A percentile compares a stretch with the other conserved stretches of the same genome.
Conservation (phyloP, 2,797 vertebrate species). For the Adrianichthys oophorus region DNA sequence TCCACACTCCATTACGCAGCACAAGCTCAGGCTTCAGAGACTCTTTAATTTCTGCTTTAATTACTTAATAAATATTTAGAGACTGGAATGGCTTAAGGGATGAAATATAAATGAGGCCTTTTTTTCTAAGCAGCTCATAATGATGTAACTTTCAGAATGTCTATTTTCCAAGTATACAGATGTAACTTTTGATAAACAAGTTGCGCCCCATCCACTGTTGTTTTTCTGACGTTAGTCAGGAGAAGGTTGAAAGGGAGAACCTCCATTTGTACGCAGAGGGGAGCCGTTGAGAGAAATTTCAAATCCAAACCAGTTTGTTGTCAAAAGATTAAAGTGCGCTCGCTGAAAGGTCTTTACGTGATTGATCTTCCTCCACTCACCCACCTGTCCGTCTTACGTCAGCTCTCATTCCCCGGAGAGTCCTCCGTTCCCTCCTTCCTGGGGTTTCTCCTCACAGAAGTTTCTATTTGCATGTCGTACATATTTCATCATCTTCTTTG, state of each 20-base stretch:
- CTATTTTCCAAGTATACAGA: not conserved
- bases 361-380: slow-evolving; percentile 63
- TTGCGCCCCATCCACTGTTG: no score
- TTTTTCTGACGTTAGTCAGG: slow-evolving; percentile 3
- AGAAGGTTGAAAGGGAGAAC: slow-evolving; percentile 46
- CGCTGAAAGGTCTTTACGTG: slow-evolving; percentile 69
- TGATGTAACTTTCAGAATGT: slow-evolving; percentile 41
- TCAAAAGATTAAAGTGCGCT: slow-evolving; percentile 74
- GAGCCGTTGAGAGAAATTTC: slow-evolving; percentile 65
- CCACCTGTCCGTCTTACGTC: slow-evolving; percentile 29
- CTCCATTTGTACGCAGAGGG: slow-evolving; percentile 71
- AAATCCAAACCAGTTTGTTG: slow-evolving; percentile 75
- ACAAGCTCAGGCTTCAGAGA: slow-evolving; percentile 46
- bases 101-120: slow-evolving; percentile 58
- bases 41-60: slow-evolving; percentile 66
- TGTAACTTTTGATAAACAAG: no score
- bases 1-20: slow-evolving; percentile 20
- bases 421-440: slow-evolving; percentile 14
- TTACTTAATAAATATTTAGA: slow-evolving; percentile 77
- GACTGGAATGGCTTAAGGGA: slow-evolving; percentile 47
- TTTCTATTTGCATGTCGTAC: slow-evolving; percentile 36
- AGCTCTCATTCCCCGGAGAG: slow-evolving; percentile 34
- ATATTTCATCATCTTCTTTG: slow-evolving; percentile 20
- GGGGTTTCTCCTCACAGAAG: slow-evolving; percentile 16
- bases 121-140: slow-evolving; percentile 47